Evolutionary conservation across 2,888 invertebrate species (phyloP).

Genomic region (Clitarchus hookeri): DNA sequence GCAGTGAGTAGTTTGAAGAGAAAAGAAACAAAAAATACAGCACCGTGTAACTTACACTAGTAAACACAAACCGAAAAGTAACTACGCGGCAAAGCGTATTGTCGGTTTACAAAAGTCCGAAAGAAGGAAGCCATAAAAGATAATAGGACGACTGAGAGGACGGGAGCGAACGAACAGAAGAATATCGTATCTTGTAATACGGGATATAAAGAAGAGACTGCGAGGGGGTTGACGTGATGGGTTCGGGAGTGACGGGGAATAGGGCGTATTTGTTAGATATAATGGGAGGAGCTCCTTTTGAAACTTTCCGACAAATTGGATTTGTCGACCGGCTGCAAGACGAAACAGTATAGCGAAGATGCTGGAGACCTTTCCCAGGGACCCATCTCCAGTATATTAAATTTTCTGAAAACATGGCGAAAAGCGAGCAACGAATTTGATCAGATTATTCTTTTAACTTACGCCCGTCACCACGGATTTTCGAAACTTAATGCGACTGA

Average conservation of each 20-base stretch:
- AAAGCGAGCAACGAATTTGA: too few relatives aligned
- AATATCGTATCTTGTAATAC: not conserved
- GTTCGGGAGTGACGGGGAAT: not conserved
- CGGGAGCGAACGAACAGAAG: not conserved
- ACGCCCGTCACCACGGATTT: not conserved
- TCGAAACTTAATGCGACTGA: not conserved
- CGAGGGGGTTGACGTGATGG: not conserved
- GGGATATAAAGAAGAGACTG: not conserved
- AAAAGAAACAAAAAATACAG: too few relatives aligned
- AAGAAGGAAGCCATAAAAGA: not conserved
- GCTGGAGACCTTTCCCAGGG: not conserved
- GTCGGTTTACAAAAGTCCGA: not conserved
- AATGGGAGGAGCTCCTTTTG: constrained; percentile 5
- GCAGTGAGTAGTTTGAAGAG: too few relatives aligned
- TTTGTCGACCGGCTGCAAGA: constrained; percentile 9
- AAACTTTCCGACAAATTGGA: constrained; percentile 6
- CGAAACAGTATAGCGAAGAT: not conserved
- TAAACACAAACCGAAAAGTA: not conserved
- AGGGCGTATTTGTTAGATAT: not conserved
- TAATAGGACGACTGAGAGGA: not conserved
- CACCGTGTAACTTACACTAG: too few relatives aligned
- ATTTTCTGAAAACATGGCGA: not conserved
- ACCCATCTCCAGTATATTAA: not conserved
- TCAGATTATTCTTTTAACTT: not conserved
- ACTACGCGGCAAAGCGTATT: not conserved